phyloP scores from a whole-genome alignment of 2,113 vertebrate genomes.

The Engystomops pustulosus region DNA sequence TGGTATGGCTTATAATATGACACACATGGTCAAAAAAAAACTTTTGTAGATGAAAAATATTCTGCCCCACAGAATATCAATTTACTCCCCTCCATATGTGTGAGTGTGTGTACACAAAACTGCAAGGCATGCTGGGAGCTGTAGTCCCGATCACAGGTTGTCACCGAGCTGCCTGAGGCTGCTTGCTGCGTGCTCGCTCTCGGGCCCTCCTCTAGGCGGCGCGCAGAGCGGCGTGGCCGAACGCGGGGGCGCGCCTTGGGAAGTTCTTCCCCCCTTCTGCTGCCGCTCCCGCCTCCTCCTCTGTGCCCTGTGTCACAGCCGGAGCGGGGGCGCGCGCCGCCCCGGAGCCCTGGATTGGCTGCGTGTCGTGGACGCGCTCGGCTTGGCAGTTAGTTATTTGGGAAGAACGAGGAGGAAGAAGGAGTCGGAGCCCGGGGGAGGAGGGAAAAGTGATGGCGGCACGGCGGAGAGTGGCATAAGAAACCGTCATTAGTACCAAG shows the following conservation, averaged over 20 bases:
- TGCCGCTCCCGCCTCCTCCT: conserved; percentile 53
- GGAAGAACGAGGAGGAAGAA: conserved; percentile 55
- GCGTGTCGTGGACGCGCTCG: conserved; percentile 15
- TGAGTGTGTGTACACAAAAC: not conserved
- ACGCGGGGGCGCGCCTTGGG: conserved; percentile 43
- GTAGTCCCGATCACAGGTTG: not conserved
- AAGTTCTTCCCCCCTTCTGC: conserved; percentile 58
- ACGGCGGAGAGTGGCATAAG: conserved; percentile 64
- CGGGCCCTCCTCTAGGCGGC: not conserved
- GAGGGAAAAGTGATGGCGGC: conserved; percentile 56
- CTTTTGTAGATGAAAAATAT: too few relatives aligned
- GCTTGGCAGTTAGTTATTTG: conserved; percentile 53
- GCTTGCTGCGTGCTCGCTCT: conserved; percentile 9
- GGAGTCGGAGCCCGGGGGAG: conserved; percentile 47
- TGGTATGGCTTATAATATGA: too few relatives aligned
- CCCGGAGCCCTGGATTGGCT: conserved; percentile 5
- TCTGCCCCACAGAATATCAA: too few relatives aligned
- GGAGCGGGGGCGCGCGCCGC: conserved; percentile 63
- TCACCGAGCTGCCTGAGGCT: not conserved
- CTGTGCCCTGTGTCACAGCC: conserved; percentile 49
- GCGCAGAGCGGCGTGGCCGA: conserved; percentile 37
- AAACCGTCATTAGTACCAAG: conserved; percentile 62
- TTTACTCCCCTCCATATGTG: too few relatives aligned
- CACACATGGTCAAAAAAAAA: too few relatives aligned
- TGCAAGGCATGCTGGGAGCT: not conserved